A percentile compares a stretch with the other conserved stretches of the same genome.
Conservation (phyloP, 1,140 invertebrate species). For the Streblospio benedicti region DNA sequence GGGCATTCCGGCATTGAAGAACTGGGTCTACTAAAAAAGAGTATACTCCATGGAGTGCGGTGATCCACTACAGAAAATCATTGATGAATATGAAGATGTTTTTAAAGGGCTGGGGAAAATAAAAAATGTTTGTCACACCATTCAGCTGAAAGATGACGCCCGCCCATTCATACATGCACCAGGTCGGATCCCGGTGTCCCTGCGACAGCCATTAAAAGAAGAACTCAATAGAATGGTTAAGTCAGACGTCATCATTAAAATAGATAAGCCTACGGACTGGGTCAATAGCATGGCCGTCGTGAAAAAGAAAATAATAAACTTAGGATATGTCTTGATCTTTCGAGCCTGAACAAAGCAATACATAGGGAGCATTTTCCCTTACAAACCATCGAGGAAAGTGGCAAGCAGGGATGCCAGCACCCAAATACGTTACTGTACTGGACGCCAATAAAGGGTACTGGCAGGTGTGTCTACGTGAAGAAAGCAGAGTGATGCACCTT, state of each 20-base stretch:
- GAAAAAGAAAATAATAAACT: conserved; percentile 21
- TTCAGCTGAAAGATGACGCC: no score
- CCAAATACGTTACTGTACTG: background rate
- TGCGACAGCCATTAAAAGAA: background rate
- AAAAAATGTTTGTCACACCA: no score
- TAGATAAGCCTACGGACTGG: conserved; percentile 24
- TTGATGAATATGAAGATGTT: no score
- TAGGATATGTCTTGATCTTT: conserved; percentile 24
- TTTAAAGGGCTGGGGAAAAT: no score
- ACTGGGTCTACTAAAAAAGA: no score
- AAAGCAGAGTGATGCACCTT: background rate
- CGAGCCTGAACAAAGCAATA: background rate
- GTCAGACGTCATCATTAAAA: background rate
- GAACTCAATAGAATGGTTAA: background rate
- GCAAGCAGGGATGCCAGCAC: background rate
- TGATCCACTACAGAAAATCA: no score
- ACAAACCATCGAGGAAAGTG: background rate
- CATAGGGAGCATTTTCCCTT: background rate
- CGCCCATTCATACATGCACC: background rate
- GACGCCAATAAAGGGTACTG: background rate
- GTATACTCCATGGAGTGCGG: no score
- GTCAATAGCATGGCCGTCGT: conserved; percentile 19
- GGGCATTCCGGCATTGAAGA: no score
- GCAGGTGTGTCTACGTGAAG: background rate
- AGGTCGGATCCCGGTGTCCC: background rate